These are phyloP conservation scores for Pseudococcus jackbeardsleyi DNA, from an alignment of 2,888 invertebrate genomes.

Conservation along the genomic window DNA sequence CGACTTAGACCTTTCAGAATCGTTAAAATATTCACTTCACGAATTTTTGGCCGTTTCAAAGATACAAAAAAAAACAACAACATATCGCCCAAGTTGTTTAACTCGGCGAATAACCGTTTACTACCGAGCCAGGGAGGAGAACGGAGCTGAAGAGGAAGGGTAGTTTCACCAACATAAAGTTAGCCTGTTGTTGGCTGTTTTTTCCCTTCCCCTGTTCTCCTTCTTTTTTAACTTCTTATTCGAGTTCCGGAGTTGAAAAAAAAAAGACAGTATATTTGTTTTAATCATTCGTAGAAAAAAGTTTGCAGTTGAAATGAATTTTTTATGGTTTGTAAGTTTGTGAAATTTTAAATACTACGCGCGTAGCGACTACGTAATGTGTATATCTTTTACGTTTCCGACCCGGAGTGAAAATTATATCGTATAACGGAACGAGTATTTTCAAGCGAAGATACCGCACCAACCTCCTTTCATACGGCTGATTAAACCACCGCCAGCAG, in stretches of 20 bases:
- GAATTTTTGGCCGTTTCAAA: slow-evolving; percentile 27
- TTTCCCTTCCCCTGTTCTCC: background rate
- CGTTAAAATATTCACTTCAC: slow-evolving; percentile 48
- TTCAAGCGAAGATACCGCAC: background rate
- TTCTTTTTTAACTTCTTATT: background rate
- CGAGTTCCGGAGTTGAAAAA: background rate
- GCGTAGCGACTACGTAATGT: slow-evolving; percentile 10
- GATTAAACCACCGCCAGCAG: background rate
- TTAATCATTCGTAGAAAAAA: slow-evolving; percentile 25
- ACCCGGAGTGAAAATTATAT: background rate
- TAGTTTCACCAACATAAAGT: background rate
- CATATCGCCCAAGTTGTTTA: slow-evolving; percentile 45
- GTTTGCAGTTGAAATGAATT: slow-evolving; percentile 55
- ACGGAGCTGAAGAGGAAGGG: background rate
- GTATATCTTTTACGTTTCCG: background rate
- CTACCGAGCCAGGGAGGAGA: background rate
- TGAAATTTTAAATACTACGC: slow-evolving; percentile 5
- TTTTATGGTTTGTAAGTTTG: slow-evolving; percentile 16
- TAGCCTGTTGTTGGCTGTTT: slow-evolving; percentile 27
- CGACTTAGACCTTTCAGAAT: background rate
- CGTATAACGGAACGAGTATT: background rate
- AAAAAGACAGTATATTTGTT: background rate
- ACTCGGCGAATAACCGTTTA: background rate
- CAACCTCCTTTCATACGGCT: background rate
- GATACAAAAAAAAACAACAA: slow-evolving; percentile 21